Conservation (phyloP, 2,888 invertebrate genomes). For the Laothoe populi region DNA sequence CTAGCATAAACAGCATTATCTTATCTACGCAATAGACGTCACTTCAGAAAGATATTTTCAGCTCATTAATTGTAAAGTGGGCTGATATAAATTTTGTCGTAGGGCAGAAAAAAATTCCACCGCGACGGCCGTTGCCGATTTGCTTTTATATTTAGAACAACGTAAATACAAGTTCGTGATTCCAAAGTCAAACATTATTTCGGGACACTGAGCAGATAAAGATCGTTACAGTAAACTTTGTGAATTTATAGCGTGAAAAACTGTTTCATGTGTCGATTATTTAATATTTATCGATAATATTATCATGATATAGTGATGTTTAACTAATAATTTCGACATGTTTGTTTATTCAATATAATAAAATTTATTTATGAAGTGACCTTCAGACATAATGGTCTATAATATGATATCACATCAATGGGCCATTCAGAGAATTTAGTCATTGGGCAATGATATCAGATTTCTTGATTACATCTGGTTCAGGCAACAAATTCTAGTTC, state of each 20-base stretch:
- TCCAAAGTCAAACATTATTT: constrained; percentile 62
- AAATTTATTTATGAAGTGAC: constrained; percentile 9
- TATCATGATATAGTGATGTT: neutral
- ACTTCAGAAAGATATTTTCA: neutral
- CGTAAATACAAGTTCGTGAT: constrained; percentile 52
- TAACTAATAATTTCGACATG: neutral
- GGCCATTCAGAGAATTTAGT: too few species aligned
- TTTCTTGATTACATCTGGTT: too few species aligned
- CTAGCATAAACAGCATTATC: neutral
- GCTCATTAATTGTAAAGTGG: neutral
- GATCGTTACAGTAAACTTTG: constrained; percentile 39
- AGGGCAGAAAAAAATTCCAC: constrained; percentile 32
- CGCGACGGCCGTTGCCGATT: constrained; percentile 34
- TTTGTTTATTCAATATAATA: neutral
- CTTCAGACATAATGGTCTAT: neutral
- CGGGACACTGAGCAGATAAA: constrained; percentile 57
- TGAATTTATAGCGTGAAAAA: neutral
- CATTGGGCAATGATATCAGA: too few species aligned
- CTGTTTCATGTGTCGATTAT: constrained; percentile 1
- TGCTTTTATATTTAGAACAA: constrained; percentile 45
- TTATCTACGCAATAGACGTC: neutral
- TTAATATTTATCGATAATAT: neutral
- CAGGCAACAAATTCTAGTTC: too few species aligned
- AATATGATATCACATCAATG: neutral
- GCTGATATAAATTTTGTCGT: constrained; percentile 23